These are phyloP conservation scores for Crotophaga sulcirostris DNA, from an alignment of 2,113 vertebrate genomes.

Conservation along the genomic window DNA sequence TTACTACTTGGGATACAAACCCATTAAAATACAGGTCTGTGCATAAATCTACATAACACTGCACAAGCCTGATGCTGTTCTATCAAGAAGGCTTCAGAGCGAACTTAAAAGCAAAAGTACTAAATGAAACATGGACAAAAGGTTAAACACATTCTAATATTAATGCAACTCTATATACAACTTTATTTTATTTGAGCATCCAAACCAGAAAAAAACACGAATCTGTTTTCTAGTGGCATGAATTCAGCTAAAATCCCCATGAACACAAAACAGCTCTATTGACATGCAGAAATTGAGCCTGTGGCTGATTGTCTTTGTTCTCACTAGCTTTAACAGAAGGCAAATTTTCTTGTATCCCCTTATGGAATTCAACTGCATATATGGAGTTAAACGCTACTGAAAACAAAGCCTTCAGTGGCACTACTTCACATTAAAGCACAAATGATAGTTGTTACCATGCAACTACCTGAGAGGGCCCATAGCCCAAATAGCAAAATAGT, in stretches of 20 bases:
- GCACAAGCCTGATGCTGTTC: background rate
- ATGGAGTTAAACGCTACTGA: background rate
- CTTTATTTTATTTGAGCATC: background rate
- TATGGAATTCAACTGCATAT: accelerated
- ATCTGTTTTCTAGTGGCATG: background rate
- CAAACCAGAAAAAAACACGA: background rate
- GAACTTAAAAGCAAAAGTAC: background rate
- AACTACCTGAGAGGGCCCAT: background rate
- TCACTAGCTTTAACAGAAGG: background rate
- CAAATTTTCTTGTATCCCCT: background rate
- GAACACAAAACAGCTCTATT: background rate
- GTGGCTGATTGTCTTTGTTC: background rate
- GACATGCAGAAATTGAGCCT: background rate
- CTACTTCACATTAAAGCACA: background rate
- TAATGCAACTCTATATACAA: background rate
- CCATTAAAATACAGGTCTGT: background rate
- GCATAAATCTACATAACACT: background rate
- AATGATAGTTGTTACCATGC: background rate
- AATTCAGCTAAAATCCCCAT: background rate
- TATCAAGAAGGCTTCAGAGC: background rate
- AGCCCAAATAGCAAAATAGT: background rate
- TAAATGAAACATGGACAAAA: background rate
- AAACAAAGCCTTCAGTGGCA: background rate
- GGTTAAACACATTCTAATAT: background rate
- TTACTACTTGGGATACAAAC: background rate